Evolutionary conservation across 2,888 invertebrate genomes (phyloP).

Genomic region (Synanthedon andrenaeformis): DNA sequence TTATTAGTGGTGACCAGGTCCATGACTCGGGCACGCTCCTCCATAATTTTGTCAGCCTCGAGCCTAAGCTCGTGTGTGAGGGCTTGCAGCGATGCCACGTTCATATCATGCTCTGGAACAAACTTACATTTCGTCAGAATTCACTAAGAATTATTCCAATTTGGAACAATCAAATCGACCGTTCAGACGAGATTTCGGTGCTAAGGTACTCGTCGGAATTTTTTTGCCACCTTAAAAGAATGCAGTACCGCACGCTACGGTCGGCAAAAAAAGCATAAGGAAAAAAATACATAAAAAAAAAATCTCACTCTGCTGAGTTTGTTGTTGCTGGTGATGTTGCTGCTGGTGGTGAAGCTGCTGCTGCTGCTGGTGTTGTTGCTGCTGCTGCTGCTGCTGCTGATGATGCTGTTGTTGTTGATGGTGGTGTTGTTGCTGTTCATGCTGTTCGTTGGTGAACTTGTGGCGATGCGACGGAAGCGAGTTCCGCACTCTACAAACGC

Average conservation of each 20-base stretch:
- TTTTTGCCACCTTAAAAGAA: too few species aligned
- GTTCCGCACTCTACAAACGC: conserved; percentile 57
- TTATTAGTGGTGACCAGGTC: conserved; percentile 55
- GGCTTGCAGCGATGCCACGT: conserved; percentile 55
- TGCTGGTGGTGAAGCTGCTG: conserved; percentile 22
- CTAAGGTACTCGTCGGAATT: too few species aligned
- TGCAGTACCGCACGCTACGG: too few species aligned
- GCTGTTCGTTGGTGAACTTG: conserved; percentile 61
- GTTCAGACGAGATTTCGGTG: too few species aligned
- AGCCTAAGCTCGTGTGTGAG: conserved; percentile 55
- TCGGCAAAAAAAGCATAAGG: too few species aligned
- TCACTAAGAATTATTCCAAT: background rate
- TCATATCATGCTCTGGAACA: conserved; percentile 46
- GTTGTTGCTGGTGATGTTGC: conserved; percentile 14
- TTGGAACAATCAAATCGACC: too few species aligned
- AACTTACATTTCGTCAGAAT: background rate
- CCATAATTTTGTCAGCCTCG: conserved; percentile 61
- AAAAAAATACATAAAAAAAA: too few species aligned
- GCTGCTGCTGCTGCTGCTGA: conserved; percentile 16
- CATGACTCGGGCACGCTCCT: conserved; percentile 55
- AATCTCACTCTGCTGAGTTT: conserved; percentile 8
- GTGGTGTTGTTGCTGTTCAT: conserved; percentile 43
- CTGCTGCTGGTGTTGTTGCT: conserved; percentile 21
- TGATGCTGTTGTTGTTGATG: conserved; percentile 28
- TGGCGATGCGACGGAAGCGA: conserved; percentile 44